A percentile compares a stretch with the other conserved stretches of the same genome.
These are phyloP conservation scores for Caenorhabditis sp. DNA, from an alignment of 2,888 invertebrate species.

Conservation along the genomic window DNA sequence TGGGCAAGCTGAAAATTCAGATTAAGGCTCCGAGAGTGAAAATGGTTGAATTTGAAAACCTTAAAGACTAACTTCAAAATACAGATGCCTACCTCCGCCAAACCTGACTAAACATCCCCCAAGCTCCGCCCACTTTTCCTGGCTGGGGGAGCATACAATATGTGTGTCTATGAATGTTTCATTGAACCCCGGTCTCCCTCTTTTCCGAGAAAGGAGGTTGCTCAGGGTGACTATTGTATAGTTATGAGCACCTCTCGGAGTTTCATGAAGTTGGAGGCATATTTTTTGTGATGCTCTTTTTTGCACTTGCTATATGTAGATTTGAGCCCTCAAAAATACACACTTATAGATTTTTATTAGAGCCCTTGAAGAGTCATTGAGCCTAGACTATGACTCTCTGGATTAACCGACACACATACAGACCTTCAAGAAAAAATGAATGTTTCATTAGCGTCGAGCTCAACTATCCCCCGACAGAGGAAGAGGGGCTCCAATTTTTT, in stretches of 20 bases:
- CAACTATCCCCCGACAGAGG: not conserved
- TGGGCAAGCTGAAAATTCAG: too few relatives aligned
- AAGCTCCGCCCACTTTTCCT: not conserved
- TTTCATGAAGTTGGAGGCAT: not conserved
- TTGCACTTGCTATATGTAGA: too few relatives aligned
- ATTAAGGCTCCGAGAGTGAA: too few relatives aligned
- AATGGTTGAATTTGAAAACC: too few relatives aligned
- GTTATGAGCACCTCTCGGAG: not conserved
- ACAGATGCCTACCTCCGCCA: not conserved
- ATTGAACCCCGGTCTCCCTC: not conserved
- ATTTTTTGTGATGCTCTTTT: not conserved
- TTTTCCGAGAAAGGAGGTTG: too few relatives aligned
- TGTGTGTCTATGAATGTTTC: constrained; percentile 35
- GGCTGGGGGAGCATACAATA: not conserved
- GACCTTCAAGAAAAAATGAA: not conserved
- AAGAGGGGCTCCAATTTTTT: not conserved
- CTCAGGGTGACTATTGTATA: constrained; percentile 15
- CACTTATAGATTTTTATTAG: too few relatives aligned
- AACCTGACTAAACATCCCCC: not conserved
- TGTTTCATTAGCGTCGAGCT: not conserved
- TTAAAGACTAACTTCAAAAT: not conserved
- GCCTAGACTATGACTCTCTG: too few relatives aligned
- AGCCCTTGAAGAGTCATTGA: too few relatives aligned
- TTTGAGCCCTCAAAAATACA: too few relatives aligned
- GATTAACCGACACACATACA: constrained; percentile 3